These are phyloP conservation scores for Ceratina calcarata DNA, from an alignment of 1,140 invertebrate species.

Conservation along the genomic window DNA sequence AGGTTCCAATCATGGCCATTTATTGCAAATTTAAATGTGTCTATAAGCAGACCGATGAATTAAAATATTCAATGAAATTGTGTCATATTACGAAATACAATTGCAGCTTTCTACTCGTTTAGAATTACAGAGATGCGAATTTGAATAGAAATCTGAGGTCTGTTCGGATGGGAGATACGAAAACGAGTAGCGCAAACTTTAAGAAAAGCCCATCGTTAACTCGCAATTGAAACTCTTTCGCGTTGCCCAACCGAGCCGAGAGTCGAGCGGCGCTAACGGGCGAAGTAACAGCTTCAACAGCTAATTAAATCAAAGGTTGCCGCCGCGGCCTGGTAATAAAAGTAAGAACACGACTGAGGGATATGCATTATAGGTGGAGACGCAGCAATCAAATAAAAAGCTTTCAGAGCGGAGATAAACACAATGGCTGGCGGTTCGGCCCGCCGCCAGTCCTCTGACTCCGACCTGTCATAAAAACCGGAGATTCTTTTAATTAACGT, in stretches of 20 bases:
- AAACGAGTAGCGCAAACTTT: too few relatives aligned
- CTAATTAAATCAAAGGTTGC: conserved; percentile 79
- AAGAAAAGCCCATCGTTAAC: too few relatives aligned
- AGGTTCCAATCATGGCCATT: too few relatives aligned
- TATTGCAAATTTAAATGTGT: too few relatives aligned
- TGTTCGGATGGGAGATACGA: too few relatives aligned
- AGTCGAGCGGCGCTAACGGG: conserved; percentile 45
- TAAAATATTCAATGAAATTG: too few relatives aligned
- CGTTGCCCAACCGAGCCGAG: not conserved
- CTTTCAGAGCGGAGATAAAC: conserved; percentile 63
- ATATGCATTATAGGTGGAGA: conserved; percentile 73
- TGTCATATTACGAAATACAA: too few relatives aligned
- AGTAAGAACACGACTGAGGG: conserved; percentile 74
- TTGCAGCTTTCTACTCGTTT: too few relatives aligned
- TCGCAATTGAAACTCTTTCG: too few relatives aligned
- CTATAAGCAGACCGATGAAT: too few relatives aligned
- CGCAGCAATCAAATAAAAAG: conserved; percentile 77
- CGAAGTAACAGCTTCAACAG: conserved; percentile 67
- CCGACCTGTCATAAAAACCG: conserved; percentile 39
- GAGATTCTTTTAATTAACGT: conserved; percentile 46
- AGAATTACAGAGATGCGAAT: too few relatives aligned
- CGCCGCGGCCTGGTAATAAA: conserved; percentile 77
- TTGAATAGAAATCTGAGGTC: too few relatives aligned
- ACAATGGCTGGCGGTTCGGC: conserved; percentile 30
- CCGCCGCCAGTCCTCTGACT: conserved; percentile 16